Evolutionary conservation across 2,888 invertebrate genomes (phyloP), one percentile per base, ranked within the genome.

Genomic region (Ganaspis brasiliensis): DNA sequence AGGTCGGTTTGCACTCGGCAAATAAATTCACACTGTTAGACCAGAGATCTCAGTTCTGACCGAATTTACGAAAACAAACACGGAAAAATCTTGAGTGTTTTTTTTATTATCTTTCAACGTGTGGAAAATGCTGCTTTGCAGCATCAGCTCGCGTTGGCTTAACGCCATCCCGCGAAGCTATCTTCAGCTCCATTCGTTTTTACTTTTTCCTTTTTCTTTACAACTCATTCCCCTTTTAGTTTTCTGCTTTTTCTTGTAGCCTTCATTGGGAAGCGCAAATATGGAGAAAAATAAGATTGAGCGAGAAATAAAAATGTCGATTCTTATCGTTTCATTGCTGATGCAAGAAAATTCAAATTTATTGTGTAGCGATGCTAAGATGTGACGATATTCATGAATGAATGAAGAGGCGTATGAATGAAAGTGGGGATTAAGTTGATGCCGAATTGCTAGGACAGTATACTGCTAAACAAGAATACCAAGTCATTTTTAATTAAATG

Each of bases 1-100:
- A 67, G 67, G 67, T 67, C 67, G 67, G 71, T 72, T 61, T 52
- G 72, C 74, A 24, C 61, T 52, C 73, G 70, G 76, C 75, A 76
- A 80, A 82, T 82, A 80, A 83, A 82, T 83, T 82, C 78, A 80
- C 81, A 83, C 80, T 80, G 74, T 73, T 79, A 75, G 70, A 72
- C 76, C 78, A 56, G 56, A 56, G 56, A 56, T 77, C 76, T 72
- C 52, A 16, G 57, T 79, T 52, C 63, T 61, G 52, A 19, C 71
- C 37, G 57, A 79, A 78, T 81, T 77, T 77, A 74, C 70, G 71
- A 67, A 72, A 75, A 71, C 45, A 67, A 67, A 67, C 67, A 67
- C 67, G n/a, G 40, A 5, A 57, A 72, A 72, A 72, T 52, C 12
- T 10, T 56, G 16, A 35, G 31, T n/a, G 10, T 72, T n/a, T 72